Conservation (phyloP, 2,888 invertebrate species). For the Synanthedon andrenaeformis region DNA sequence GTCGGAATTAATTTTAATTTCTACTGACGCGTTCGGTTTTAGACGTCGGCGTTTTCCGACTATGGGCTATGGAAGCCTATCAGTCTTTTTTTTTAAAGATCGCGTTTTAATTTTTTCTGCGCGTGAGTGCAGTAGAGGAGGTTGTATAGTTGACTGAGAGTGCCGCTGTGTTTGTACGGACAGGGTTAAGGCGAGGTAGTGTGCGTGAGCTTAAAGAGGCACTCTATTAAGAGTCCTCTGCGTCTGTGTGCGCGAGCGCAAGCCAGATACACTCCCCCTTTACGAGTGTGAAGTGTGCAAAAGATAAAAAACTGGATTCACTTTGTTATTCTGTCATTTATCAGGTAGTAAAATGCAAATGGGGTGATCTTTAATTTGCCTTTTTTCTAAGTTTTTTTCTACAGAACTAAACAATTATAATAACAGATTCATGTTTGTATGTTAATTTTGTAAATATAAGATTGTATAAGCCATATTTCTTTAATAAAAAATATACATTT, state of each 20-base stretch:
- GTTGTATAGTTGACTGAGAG: conserved; percentile 66
- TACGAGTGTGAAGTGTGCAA: conserved; percentile 31
- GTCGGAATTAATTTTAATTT: conserved; percentile 39
- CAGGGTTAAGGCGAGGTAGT: conserved; percentile 32
- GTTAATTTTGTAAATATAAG: no score
- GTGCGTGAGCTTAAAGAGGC: conserved; percentile 51
- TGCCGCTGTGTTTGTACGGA: conserved; percentile 60
- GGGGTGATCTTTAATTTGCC: no score
- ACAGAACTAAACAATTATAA: no score
- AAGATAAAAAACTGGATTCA: neutral
- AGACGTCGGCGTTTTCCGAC: conserved; percentile 54
- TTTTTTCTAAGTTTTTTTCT: no score
- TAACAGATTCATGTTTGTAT: no score
- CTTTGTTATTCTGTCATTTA: no score
- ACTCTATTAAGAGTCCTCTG: conserved; percentile 35
- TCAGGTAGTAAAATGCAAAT: neutral
- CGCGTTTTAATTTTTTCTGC: conserved; percentile 63
- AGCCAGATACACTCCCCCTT: conserved; percentile 49
- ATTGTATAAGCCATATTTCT: no score
- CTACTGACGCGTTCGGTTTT: conserved; percentile 50
- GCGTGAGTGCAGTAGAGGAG: conserved; percentile 70
- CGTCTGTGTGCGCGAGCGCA: conserved; percentile 54
- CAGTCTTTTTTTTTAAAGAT: conserved; percentile 59
- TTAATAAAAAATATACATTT: neutral
- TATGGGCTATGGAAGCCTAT: conserved; percentile 45